Base-by-base conservation (phyloP, 2,888 invertebrate genomes). In the Tetheella fluctuosa region DNA sequence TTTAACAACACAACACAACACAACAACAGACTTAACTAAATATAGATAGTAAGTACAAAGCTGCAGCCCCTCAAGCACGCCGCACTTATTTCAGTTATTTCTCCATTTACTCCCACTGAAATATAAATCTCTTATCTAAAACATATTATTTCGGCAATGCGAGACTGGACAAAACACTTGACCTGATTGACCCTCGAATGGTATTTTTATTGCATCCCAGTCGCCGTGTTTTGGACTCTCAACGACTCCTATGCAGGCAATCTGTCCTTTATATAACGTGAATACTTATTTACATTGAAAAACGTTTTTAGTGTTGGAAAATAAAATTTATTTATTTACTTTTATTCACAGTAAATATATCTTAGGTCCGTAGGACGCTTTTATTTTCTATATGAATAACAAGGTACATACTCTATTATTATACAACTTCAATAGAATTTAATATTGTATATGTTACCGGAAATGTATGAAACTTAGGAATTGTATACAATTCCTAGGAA, bases 171-270 rank as follows among this genome's bases (percentile, higher is more conserved):
- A 83, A 79, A 82, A 86, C 88, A 88, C 88, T 88, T 86, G 86
- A 85, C 87, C 85, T 87, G 88, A 88, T 88, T 89, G 89, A 88
- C 88, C 89, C 85, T 79, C 67, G 77, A 76, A 64, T 74, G 88
- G 89, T 87, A 88, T 88, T 89, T 89, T 88, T 89, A 88, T 89
- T 88, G 86, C 87, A 76, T 83, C 74, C 67, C 73, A 76, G 74
- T 70, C 76, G 64, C 62, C 70, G 73, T 78, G 74, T 77, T 78
- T 74, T 67, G 76, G 76, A 74, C 79, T 80, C 79, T 67, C 59
- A 74, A 77, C 80, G 69, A 73, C 77, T 72, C 79, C 78, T 74
- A 23, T n/a, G 15, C 17, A 70, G 73, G 74, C 73, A n/a, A n/a
- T n/a, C n/a, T 72, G 76, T 75, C 76, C 70, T 77, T 66, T 66